Evolutionary conservation across 2,113 vertebrate species (phyloP).

Genomic region (Eonycteris spelaea): DNA sequence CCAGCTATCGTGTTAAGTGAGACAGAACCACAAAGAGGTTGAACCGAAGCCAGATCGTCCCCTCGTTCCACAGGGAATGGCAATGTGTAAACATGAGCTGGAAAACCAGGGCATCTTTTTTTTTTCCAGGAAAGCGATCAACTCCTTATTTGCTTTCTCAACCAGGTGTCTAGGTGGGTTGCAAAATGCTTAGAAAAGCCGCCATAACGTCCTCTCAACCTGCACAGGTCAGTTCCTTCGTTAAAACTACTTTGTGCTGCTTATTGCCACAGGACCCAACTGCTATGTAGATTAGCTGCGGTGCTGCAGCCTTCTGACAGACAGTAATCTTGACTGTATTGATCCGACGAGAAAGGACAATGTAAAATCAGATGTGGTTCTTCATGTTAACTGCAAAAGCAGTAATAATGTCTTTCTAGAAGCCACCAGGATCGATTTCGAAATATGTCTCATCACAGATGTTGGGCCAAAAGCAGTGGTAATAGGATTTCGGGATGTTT

Average conservation of each 20-base stretch:
- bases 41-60: neutral
- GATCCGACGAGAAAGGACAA: neutral
- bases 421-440: neutral
- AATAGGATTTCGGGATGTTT: neutral
- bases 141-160: neutral
- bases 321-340: neutral
- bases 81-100: neutral
- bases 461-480: neutral
- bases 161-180: neutral
- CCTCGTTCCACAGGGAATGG: neutral
- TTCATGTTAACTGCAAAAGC: neutral
- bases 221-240: neutral
- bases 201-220: neutral
- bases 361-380: neutral
- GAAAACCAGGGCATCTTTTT: neutral
- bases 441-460: neutral
- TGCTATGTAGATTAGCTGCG: neutral
- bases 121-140: neutral
- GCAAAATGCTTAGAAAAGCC: neutral
- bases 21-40: neutral
- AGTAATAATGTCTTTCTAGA: neutral
- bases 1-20: neutral
- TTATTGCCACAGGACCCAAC: neutral
- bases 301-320: neutral
- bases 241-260: neutral